Conservation (phyloP, 2,888 invertebrate species). For the Dynastes maya region DNA sequence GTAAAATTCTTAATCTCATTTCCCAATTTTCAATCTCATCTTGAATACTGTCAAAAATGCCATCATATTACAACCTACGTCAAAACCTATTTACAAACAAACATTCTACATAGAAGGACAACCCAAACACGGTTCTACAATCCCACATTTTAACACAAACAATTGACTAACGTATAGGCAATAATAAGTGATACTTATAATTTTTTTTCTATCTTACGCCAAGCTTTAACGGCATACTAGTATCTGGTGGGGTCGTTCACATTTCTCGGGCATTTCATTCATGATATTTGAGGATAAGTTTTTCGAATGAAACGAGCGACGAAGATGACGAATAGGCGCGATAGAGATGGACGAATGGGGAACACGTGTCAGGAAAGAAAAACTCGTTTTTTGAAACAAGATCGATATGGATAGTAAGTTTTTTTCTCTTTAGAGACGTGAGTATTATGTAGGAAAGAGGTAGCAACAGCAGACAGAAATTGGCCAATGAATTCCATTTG, state of each 20-base stretch:
- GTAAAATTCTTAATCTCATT: too few species aligned
- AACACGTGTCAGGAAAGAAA: conserved; percentile 19
- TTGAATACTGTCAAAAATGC: too few species aligned
- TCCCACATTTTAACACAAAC: too few species aligned
- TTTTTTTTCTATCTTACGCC: neutral
- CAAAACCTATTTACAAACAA: too few species aligned
- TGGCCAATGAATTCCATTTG: conserved; percentile 11
- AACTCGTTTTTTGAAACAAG: conserved; percentile 25
- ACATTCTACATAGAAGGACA: too few species aligned
- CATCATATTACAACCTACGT: too few species aligned
- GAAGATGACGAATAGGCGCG: neutral
- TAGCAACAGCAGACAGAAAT: neutral
- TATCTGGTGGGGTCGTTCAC: conserved; percentile 36
- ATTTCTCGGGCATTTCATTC: conserved; percentile 7
- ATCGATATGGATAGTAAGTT: too few species aligned
- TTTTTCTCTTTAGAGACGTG: too few species aligned
- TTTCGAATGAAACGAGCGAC: neutral
- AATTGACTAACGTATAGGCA: too few species aligned
- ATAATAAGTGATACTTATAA: too few species aligned
- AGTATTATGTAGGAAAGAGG: neutral
- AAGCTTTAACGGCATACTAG: neutral
- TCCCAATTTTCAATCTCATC: too few species aligned
- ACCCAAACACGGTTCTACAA: too few species aligned
- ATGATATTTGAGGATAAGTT: conserved; percentile 7
- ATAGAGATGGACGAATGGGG: neutral